A percentile compares a stretch with the other conserved stretches of the same genome.
phyloP scores from a whole-genome alignment of 2,113 vertebrate genomes.

The Xenopus laevis region DNA sequence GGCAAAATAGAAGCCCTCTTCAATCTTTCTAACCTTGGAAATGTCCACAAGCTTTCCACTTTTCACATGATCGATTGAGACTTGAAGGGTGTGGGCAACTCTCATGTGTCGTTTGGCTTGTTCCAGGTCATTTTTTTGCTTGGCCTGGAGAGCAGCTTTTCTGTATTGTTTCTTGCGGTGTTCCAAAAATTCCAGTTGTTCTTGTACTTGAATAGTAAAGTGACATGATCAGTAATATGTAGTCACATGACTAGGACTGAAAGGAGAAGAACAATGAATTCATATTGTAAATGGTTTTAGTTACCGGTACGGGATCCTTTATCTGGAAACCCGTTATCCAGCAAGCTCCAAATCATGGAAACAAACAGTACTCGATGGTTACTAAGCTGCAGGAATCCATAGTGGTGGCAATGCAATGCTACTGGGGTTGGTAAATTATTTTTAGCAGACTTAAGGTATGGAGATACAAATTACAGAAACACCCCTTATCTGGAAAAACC shows the following conservation, averaged over 20 bases:
- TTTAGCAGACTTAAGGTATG: too few species aligned
- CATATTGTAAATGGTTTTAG: too few species aligned
- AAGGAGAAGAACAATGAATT: neutral
- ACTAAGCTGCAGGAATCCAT: too few species aligned
- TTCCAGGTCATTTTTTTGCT: constrained; percentile 85
- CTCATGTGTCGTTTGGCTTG: constrained; percentile 81
- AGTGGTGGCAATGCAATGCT: too few species aligned
- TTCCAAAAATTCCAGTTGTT: constrained; percentile 85
- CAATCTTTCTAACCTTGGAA: constrained; percentile 66
- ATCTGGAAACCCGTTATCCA: too few species aligned
- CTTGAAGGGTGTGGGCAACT: constrained; percentile 77
- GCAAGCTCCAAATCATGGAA: too few species aligned
- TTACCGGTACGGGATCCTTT: too few species aligned
- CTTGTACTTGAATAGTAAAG: constrained; percentile 61
- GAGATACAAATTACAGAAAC: too few species aligned
- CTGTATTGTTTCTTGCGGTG: constrained; percentile 83
- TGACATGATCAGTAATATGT: neutral
- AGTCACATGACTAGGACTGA: neutral
- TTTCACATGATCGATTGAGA: constrained; percentile 72
- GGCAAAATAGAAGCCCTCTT: neutral
- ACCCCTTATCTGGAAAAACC: too few species aligned
- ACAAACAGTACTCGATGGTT: too few species aligned
- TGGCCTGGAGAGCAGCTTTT: constrained; percentile 87
- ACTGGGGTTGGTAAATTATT: too few species aligned
- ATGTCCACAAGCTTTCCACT: constrained; percentile 73